Evolutionary conservation across 2,113 vertebrate genomes (phyloP).

Genomic region (Cavia porcellus): DNA sequence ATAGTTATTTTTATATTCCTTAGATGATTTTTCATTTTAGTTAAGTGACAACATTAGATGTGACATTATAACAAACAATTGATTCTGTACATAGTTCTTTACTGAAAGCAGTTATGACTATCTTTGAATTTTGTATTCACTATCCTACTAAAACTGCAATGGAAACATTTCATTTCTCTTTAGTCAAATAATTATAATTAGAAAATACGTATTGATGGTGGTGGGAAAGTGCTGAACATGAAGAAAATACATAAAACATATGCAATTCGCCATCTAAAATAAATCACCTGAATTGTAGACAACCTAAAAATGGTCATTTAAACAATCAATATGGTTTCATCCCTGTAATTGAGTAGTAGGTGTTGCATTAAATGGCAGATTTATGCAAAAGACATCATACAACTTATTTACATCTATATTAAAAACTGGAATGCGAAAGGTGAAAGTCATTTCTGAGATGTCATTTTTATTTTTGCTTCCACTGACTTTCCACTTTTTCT

Average conservation of each 20-base stretch:
- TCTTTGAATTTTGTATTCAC: slow-evolving; percentile 23
- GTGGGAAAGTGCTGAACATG: background rate
- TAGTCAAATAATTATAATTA: slow-evolving; percentile 65
- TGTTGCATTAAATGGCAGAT: background rate
- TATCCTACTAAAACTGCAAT: slow-evolving; percentile 2
- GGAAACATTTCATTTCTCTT: slow-evolving; percentile 62
- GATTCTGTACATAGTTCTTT: background rate
- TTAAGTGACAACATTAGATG: background rate
- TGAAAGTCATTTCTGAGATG: background rate
- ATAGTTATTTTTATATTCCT: slow-evolving; percentile 60
- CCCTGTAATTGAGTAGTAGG: background rate
- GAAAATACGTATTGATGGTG: slow-evolving; percentile 59
- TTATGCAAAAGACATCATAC: background rate
- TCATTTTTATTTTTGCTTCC: slow-evolving; percentile 7
- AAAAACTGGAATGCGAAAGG: background rate
- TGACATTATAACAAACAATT: slow-evolving; percentile 25
- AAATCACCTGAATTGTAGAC: background rate
- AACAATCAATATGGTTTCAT: background rate
- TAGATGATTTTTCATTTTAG: slow-evolving; percentile 58
- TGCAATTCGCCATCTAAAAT: background rate
- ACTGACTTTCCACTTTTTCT: background rate
- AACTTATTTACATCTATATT: background rate
- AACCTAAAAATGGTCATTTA: slow-evolving; percentile 35
- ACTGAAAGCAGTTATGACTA: slow-evolving; percentile 57
- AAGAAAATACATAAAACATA: slow-evolving; percentile 8